Evolutionary conservation across 2,888 invertebrate species (phyloP).

Genomic region (Zygothrica quintamaculata): DNA sequence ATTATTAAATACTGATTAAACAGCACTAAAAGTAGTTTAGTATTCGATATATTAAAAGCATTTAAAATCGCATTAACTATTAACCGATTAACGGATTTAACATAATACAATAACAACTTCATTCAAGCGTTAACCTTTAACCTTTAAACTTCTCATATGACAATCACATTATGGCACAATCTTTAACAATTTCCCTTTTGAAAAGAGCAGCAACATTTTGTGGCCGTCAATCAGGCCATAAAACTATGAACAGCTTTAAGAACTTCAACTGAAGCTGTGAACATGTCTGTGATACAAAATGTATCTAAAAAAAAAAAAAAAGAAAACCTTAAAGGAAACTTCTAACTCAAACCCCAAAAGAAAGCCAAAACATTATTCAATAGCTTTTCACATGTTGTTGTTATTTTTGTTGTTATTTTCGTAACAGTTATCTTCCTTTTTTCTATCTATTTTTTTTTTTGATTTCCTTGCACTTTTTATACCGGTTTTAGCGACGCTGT

Average conservation of each 20-base stretch:
- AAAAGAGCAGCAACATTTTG: too few relatives aligned
- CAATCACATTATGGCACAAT: too few relatives aligned
- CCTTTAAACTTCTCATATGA: too few relatives aligned
- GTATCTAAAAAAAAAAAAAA: neutral
- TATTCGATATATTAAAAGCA: too few relatives aligned
- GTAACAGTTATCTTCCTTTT: constrained; percentile 35
- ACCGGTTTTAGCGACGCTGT: constrained; percentile 60
- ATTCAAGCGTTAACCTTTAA: too few relatives aligned
- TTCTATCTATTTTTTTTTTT: constrained; percentile 8
- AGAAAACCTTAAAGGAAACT: constrained; percentile 16
- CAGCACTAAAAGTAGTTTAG: too few relatives aligned
- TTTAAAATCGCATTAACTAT: too few relatives aligned
- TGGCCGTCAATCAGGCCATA: neutral
- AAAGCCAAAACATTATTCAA: constrained; percentile 62
- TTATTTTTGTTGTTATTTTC: constrained; percentile 45
- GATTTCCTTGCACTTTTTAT: constrained; percentile 34
- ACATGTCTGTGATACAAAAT: constrained; percentile 4
- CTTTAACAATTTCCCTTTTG: too few relatives aligned
- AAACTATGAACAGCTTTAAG: constrained; percentile 4
- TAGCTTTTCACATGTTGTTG: constrained; percentile 54
- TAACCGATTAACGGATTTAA: too few relatives aligned
- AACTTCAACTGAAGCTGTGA: constrained; percentile 12
- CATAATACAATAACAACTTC: too few relatives aligned
- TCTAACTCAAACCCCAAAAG: constrained; percentile 39
- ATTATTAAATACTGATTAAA: too few relatives aligned